A percentile compares a stretch with the other conserved stretches of the same genome.
Conservation (phyloP, 2,113 vertebrate species). For the Oryzias celebensis region DNA sequence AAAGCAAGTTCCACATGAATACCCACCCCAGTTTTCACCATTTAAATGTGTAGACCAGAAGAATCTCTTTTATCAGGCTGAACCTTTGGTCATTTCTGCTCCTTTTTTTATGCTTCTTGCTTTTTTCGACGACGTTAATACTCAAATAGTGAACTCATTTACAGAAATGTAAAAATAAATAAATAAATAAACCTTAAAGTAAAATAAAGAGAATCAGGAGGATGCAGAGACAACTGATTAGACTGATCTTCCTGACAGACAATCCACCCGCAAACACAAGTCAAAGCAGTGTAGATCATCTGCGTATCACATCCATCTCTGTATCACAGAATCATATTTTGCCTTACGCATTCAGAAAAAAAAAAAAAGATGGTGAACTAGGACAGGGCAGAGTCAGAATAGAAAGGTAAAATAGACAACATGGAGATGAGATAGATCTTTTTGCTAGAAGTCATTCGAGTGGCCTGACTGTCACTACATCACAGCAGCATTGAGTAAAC, state of each 20-base stretch:
- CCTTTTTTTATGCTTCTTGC: no score
- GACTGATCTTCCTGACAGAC: not conserved
- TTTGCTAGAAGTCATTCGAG: conserved; percentile 49
- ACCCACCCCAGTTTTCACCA: no score
- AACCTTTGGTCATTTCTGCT: no score
- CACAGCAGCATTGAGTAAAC: conserved; percentile 52
- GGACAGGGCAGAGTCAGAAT: no score
- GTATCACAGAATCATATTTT: conserved; percentile 12
- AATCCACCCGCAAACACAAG: not conserved
- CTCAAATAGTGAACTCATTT: not conserved
- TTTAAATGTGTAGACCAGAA: no score
- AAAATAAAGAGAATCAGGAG: not conserved
- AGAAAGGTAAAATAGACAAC: conserved; percentile 37
- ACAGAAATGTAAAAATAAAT: not conserved
- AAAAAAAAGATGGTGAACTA: no score
- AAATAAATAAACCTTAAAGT: not conserved
- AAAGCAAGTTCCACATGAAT: no score
- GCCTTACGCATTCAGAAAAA: no score
- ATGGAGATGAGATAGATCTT: conserved; percentile 47
- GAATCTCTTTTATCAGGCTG: no score
- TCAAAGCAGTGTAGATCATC: not conserved
- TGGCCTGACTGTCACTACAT: conserved; percentile 54
- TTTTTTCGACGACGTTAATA: not conserved
- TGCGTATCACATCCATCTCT: not conserved
- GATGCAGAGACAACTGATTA: not conserved